phyloP scores from a whole-genome alignment of 2,113 vertebrate species.

The Solea solea region DNA sequence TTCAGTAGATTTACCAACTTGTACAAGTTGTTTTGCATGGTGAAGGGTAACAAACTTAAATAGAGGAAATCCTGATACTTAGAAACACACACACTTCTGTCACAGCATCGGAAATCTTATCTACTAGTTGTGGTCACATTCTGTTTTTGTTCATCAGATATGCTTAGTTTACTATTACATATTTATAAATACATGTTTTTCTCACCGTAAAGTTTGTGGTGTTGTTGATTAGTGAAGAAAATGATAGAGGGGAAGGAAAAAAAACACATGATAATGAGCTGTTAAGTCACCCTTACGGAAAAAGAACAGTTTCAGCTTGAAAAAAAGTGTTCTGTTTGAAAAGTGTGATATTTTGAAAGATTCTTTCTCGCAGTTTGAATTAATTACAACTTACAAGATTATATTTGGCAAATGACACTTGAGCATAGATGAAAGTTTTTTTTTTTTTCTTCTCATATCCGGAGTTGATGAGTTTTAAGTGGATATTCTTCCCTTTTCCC shows the following conservation, averaged over 20 bases:
- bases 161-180: neutral
- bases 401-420: constrained; percentile 83
- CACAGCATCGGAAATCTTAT: neutral
- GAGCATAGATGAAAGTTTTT: constrained; percentile 76
- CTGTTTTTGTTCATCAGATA: constrained; percentile 14
- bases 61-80: constrained; percentile 82
- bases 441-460: constrained; percentile 60
- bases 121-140: constrained; percentile 13
- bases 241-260: constrained; percentile 9
- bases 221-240: constrained; percentile 54
- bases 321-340: constrained; percentile 71
- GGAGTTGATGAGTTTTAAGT: constrained; percentile 74
- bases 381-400: constrained; percentile 84
- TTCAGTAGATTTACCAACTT: constrained; percentile 17
- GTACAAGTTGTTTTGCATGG: constrained; percentile 7
- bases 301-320: constrained; percentile 71
- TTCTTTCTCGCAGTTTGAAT: constrained; percentile 79
- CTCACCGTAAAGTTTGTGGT: constrained; percentile 29
- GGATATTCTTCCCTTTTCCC: constrained; percentile 44
- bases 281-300: constrained; percentile 71
- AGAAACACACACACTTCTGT: constrained; percentile 31
- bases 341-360: constrained; percentile 81
- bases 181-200: constrained; percentile 14
- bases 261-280: constrained; percentile 74
- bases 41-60: neutral